Percentiles rank a stretch among this genome's conserved stretches.
phyloP scores from a whole-genome alignment of 2,113 vertebrate species.

The Campylomormyrus tamandua region DNA sequence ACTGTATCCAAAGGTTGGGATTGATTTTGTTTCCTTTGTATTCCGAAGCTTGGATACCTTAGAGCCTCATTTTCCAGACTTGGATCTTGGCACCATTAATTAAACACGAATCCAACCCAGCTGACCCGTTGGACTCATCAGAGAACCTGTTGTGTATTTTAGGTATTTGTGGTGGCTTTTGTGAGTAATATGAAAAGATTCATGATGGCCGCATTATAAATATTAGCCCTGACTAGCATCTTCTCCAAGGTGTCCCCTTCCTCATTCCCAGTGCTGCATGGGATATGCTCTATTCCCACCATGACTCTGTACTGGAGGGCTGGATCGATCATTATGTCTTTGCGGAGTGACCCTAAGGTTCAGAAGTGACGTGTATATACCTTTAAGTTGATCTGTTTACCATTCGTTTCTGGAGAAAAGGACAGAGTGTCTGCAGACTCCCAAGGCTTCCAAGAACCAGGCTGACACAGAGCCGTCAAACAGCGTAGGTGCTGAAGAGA shows the following conservation, averaged over 20 bases:
- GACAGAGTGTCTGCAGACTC: background rate
- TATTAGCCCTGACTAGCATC: background rate
- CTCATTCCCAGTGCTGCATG: background rate
- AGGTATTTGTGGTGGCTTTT: background rate
- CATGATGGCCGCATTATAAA: background rate
- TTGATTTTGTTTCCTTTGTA: background rate
- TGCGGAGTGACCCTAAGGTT: background rate
- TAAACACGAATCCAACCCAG: background rate
- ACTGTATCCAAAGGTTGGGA: constrained; percentile 2
- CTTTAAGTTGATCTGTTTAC: background rate
- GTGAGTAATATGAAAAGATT: background rate
- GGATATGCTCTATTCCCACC: background rate
- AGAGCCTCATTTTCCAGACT: no score
- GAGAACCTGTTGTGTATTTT: background rate
- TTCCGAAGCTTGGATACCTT: background rate
- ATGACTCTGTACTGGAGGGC: background rate
- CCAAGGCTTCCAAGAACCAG: background rate
- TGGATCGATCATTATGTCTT: background rate
- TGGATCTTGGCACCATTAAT: background rate
- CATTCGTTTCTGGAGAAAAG: background rate
- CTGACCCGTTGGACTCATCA: background rate
- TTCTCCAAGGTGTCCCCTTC: background rate
- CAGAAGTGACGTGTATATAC: background rate
- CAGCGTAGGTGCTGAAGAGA: background rate
- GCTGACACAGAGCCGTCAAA: background rate